phyloP scores from a whole-genome alignment of 2,113 vertebrate genomes.

The Menura novaehollandiae region DNA sequence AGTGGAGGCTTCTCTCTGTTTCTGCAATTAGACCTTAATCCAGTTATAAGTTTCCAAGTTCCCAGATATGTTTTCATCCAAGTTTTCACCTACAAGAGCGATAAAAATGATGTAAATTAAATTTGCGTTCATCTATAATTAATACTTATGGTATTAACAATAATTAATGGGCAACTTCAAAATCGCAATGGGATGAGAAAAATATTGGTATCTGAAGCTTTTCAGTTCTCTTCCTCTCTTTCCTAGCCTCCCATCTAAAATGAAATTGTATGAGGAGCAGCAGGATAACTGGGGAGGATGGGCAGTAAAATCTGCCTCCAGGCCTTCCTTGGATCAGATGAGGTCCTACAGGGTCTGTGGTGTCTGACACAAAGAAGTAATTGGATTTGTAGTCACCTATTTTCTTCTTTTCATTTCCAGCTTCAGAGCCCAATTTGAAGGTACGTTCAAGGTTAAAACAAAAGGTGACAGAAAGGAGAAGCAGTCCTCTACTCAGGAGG shows the following conservation, averaged over 20 bases:
- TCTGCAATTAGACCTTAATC: slow-evolving; percentile 50
- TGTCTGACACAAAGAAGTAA: not conserved
- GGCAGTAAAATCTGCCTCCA: not conserved
- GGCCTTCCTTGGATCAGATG: not conserved
- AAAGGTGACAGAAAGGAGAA: slow-evolving; percentile 96
- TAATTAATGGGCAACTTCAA: not conserved
- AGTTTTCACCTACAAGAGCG: slow-evolving; percentile 57
- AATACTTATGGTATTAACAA: not conserved
- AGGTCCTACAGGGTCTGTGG: not conserved
- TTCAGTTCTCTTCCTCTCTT: not conserved
- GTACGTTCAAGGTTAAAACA: slow-evolving; percentile 98
- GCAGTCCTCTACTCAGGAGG: slow-evolving; percentile 93
- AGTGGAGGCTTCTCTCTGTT: slow-evolving; percentile 41
- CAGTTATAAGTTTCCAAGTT: slow-evolving; percentile 25
- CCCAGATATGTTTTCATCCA: slow-evolving; percentile 16
- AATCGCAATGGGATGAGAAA: not conserved
- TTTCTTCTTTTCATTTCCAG: slow-evolving; percentile 73
- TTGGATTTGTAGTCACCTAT: not conserved
- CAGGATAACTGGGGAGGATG: not conserved
- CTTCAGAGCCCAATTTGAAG: slow-evolving; percentile 98
- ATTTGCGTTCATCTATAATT: slow-evolving; percentile 4
- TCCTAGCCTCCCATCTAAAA: not conserved
- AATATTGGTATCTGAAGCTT: not conserved
- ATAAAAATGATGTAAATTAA: slow-evolving; percentile 32
- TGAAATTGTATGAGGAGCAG: not conserved